A percentile compares a stretch with the other conserved stretches of the same genome.
phyloP scores from a whole-genome alignment of 37 sponge, comb jelly and placozoan genomes.

The Eunapius fragilis region DNA sequence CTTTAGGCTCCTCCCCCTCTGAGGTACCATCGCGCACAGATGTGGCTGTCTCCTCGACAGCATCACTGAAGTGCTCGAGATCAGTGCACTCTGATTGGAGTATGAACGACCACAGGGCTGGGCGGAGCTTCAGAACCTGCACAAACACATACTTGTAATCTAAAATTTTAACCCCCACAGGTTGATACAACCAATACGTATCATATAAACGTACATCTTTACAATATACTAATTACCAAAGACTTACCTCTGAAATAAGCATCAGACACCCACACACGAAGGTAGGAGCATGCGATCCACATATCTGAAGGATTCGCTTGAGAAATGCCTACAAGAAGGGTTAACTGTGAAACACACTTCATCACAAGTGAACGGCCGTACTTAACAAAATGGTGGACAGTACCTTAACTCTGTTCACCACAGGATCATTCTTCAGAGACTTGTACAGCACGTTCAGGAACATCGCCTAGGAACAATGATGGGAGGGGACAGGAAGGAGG shows the following conservation, averaged over 20 bases:
- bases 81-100: slow-evolving; percentile 68
- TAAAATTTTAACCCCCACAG: too few relatives aligned
- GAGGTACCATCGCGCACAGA: not conserved
- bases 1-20: slow-evolving; percentile 8
- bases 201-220: too few relatives aligned
- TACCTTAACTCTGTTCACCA: slow-evolving; percentile 73
- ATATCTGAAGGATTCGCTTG: slow-evolving; percentile 85
- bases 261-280: slow-evolving; percentile 85
- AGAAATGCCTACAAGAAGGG: slow-evolving; percentile 69
- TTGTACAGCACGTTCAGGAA: slow-evolving; percentile 96
- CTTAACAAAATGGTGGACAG: not conserved
- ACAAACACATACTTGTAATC: not conserved
- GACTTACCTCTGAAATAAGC: slow-evolving; percentile 82
- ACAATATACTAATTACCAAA: too few relatives aligned
- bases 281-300: slow-evolving; percentile 62
- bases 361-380: too few relatives aligned
- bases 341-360: not conserved
- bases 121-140: slow-evolving; percentile 67
- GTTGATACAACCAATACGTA: too few relatives aligned
- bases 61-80: slow-evolving; percentile 76
- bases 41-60: slow-evolving; percentile 1
- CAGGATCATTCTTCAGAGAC: slow-evolving; percentile 90
- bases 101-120: slow-evolving; percentile 71
- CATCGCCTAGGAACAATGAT: slow-evolving; percentile 53
- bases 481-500: too few relatives aligned